Base-by-base conservation (phyloP, 2,888 invertebrate species). In the Hedya salicella region DNA sequence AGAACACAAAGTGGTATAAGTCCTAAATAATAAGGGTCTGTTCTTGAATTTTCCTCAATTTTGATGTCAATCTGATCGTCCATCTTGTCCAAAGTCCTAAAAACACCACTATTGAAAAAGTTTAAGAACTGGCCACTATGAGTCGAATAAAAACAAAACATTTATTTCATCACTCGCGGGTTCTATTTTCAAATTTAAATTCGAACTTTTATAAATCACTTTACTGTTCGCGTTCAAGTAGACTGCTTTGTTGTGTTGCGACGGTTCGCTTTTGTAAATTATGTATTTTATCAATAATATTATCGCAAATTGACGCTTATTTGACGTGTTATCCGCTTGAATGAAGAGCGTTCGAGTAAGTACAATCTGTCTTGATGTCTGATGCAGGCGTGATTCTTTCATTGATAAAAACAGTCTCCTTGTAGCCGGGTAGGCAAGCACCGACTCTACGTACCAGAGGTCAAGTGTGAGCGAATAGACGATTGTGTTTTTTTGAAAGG, bases 1-100 rank as follows among this genome's bases (percentile, higher is more conserved):
- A 70, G 19, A 19, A 64, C 36, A 49, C 39, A 44, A 71, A 89
- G 78, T 0, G 89, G 89, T 46, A 88, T 65, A 0, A 89, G 69
- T 70, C 80, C 78, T 36, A 76, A 69, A 17, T 61, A 61, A 76
- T 68, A 60, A 64, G 74, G 13, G n/a, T 65, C 36, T 3, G 25
- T n/a, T 36, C 46, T 53, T 0, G 6, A 6, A 25, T 39, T 11
- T 19, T 49, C 40, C 30, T 68, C 62, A 16, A 62, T 62, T 53
- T 54, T 40, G 46, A 64, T 32, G 36, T 67, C 63, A 16, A 53
- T 53, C 4, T 57, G 56, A 25, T 57, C 14, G 30, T 67, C 67
- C 63, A 63, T 63, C 46, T 40, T 64, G n/a, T 40, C 40, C 13
- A 30, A 4, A 11, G 46, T 53, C 14, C 44, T 11, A 25, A n/a